Conservation (phyloP, 2,888 invertebrate species). For the Dasysyrphus albostriatus region DNA sequence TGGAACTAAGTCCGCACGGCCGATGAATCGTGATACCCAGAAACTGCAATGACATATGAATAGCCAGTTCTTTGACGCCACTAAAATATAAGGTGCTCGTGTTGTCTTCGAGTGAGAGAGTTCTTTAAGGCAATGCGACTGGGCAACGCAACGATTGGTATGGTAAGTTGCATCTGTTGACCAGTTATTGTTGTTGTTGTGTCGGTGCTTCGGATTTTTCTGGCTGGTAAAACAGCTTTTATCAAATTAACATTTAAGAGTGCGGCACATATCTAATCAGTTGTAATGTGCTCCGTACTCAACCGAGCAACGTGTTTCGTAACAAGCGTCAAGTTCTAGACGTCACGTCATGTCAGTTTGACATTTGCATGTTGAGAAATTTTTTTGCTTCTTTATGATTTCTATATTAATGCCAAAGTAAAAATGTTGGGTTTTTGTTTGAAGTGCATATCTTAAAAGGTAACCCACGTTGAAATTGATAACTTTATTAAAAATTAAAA, state of each 20-base stretch:
- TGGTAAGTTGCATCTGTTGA: conserved; percentile 38
- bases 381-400: background rate
- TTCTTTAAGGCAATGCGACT: conserved; percentile 31
- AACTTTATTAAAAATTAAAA: no score
- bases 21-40: conserved; percentile 64
- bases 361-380: conserved; percentile 51
- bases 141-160: conserved; percentile 11
- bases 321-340: conserved; percentile 53
- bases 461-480: no score
- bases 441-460: background rate
- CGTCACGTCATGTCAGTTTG: conserved; percentile 59
- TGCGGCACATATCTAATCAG: conserved; percentile 69
- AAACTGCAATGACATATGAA: conserved; percentile 39
- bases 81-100: conserved; percentile 40
- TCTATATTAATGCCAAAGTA: background rate
- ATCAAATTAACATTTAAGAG: conserved; percentile 69
- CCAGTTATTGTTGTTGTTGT: conserved; percentile 49
- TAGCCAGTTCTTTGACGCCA: conserved; percentile 64
- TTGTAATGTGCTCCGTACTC: conserved; percentile 50
- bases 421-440: background rate
- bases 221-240: conserved; percentile 52
- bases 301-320: conserved; percentile 26
- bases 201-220: conserved; percentile 35
- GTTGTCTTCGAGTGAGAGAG: conserved; percentile 3
- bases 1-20: conserved; percentile 65